Base-by-base conservation (phyloP, 2,797 vertebrate species). In the Sebastes taczanowskii region DNA sequence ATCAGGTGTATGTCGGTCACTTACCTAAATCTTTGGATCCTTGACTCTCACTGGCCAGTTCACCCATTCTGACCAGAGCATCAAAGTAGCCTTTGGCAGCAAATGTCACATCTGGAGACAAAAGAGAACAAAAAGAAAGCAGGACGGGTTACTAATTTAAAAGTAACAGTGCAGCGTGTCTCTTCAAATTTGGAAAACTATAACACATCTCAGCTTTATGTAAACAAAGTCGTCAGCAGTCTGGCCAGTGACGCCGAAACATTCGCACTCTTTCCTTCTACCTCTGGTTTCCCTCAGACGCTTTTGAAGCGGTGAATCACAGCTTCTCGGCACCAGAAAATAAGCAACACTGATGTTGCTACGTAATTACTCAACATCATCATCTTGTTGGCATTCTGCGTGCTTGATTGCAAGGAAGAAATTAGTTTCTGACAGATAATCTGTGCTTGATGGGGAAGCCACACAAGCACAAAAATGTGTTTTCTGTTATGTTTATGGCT, bases 81-180 rank as follows among this genome's bases (percentile, higher is more conserved):
- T 99, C 98, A 25, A 99, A 99, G 88, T 99, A 99, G 69, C 99
- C 98, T 94, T 99, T 99, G 63, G 99, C 99, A 77, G 99, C 98
- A 2, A 98, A 99, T 1, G 98, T 99, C 91, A 99, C 98, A 93
- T 96, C 99, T 99, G 78, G 59, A 88, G 88, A 88, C 11, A 82
- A 75, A 20, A 89, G 30, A 83, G 11, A 69, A 38, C 16, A 70
- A 68, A 49, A 64, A 69, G 3, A 25, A 60, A 49, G 32, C 4
- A 72, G 22, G 11, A 10, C 4, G 42, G 18, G 22, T 35, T 56
- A 64, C 71, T 35, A 56, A 55, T 18, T 55, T 61, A 14, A 62
- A 77, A 23, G 27, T 58, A 79, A 64, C 66, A 62, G 11, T 53
- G 42, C 3, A 52, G 3, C 8, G 29, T 29, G 4, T 59, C 23